Evolutionary conservation across 2,888 invertebrate species (phyloP).

Genomic region (Acrobasis repandana): DNA sequence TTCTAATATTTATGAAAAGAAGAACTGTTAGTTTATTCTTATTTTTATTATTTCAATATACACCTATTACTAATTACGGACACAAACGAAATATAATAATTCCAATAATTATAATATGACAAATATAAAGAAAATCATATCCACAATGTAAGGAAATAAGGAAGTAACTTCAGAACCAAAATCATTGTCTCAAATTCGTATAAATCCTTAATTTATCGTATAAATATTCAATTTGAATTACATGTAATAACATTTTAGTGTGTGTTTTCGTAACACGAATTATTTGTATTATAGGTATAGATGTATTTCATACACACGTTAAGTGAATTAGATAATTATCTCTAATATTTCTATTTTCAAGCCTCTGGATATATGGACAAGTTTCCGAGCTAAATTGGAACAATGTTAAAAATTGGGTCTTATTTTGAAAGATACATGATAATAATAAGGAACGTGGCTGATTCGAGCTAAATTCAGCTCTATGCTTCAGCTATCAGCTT

Average conservation of each 20-base stretch:
- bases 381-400: background rate
- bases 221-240: conserved; percentile 14
- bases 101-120: conserved; percentile 42
- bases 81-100: conserved; percentile 59
- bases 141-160: conserved; percentile 30
- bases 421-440: too few relatives aligned
- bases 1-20: conserved; percentile 25
- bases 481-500: too few relatives aligned
- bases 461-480: too few relatives aligned
- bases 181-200: conserved; percentile 33
- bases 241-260: background rate
- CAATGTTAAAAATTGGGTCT: too few relatives aligned
- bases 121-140: conserved; percentile 35
- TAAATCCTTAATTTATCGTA: conserved; percentile 22
- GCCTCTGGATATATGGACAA: conserved; percentile 2
- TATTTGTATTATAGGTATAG: background rate
- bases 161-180: conserved; percentile 31
- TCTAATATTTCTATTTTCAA: conserved; percentile 1
- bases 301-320: conserved; percentile 4
- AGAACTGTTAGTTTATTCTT: conserved; percentile 50
- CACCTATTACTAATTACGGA: conserved; percentile 77
- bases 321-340: background rate
- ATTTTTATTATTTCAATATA: conserved; percentile 78
- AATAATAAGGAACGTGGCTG: too few relatives aligned
- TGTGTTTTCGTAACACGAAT: conserved; percentile 2